Conservation (phyloP, 2,113 vertebrate species). For the Ceratotherium simum region DNA sequence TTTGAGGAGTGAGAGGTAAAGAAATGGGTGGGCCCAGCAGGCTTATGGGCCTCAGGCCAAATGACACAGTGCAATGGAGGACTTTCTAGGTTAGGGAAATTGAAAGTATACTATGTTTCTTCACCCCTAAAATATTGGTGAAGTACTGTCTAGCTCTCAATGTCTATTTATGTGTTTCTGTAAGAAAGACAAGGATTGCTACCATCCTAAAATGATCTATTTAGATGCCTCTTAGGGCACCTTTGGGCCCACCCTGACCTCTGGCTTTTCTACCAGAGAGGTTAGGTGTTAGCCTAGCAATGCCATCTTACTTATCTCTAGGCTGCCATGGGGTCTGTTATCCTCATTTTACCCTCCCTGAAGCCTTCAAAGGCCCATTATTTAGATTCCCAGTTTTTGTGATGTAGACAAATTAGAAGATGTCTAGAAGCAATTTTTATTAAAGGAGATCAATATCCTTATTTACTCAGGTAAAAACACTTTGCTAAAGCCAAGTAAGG, state of each 20-base stretch:
- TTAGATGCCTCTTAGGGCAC: neutral
- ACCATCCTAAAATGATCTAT: neutral
- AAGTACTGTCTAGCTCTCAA: neutral
- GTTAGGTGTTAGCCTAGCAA: neutral
- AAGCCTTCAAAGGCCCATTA: neutral
- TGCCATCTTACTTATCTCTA: neutral
- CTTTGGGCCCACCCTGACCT: neutral
- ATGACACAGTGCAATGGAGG: neutral
- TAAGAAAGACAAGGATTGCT: neutral
- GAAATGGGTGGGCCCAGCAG: neutral
- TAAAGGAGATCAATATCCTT: neutral
- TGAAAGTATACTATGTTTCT: neutral
- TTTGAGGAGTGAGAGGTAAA: neutral
- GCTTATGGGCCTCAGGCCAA: neutral
- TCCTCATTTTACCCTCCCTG: neutral
- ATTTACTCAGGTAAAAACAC: conserved; percentile 26
- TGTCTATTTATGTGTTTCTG: neutral
- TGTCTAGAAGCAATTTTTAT: neutral
- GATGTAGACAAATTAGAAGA: neutral
- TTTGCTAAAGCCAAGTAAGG: neutral
- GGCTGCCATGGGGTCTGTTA: neutral
- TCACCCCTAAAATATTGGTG: neutral
- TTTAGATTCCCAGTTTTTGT: neutral
- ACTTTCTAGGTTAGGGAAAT: neutral
- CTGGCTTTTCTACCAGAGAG: neutral